Conservation (phyloP, 2,113 vertebrate genomes). For the Herpailurus yagouaroundi region DNA sequence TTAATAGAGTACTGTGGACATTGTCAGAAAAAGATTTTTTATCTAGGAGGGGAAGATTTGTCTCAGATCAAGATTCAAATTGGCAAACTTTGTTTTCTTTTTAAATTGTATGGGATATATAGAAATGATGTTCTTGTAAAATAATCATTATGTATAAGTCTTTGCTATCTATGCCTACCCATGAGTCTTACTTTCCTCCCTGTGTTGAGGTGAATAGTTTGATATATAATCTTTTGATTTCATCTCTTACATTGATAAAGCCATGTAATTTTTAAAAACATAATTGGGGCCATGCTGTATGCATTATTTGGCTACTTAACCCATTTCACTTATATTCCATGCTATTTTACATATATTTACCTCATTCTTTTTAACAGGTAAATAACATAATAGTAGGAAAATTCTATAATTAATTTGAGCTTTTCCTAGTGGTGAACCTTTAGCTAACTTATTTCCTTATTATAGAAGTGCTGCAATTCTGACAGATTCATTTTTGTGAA, state of each 20-base stretch:
- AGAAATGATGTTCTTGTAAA: not conserved
- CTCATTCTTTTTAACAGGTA: not conserved
- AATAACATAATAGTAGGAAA: not conserved
- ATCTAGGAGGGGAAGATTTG: not conserved
- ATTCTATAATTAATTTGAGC: not conserved
- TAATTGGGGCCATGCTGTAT: not conserved
- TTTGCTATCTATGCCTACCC: not conserved
- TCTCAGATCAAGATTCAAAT: not conserved
- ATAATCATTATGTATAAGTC: not conserved
- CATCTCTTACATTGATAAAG: not conserved
- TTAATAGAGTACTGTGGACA: not conserved
- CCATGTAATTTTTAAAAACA: not conserved
- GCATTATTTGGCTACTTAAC: not conserved
- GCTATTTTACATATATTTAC: not conserved
- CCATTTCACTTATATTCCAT: not conserved
- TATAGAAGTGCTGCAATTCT: not conserved
- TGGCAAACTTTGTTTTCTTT: not conserved
- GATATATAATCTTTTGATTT: not conserved
- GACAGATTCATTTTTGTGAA: slow-evolving; percentile 14
- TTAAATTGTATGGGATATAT: not conserved
- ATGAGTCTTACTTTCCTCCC: not conserved
- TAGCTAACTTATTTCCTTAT: slow-evolving; percentile 15
- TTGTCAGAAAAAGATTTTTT: not conserved
- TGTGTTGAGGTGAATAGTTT: not conserved
- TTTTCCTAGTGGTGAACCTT: not conserved